Base-by-base conservation (phyloP, 30 jellyfish, hydroid and myxozoan species). In the Aurelia aurita complex sp. Pacific region DNA sequence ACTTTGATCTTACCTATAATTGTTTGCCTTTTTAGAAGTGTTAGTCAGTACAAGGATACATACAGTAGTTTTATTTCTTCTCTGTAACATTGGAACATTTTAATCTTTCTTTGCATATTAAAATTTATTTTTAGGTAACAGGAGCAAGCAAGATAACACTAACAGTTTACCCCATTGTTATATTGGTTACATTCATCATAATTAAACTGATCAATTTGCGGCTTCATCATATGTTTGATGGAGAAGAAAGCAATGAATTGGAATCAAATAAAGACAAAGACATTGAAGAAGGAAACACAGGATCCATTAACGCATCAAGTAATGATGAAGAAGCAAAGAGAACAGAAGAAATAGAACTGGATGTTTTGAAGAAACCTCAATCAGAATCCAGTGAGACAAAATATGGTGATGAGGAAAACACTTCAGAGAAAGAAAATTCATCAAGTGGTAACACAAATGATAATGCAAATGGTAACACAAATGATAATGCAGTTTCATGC, bases 171-270 rank as follows among this genome's bases (percentile, higher is more conserved):
- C 92, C 97, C n/a, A 23, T 81, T 46, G 54, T 82, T 7, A 87
- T 87, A 46, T 76, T 83, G 35, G 40, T 83, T 1, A 70, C 90
- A 29, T 92, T 92, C 74, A 10, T 64, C 42, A 67, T 82, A 7
- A 76, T 83, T 23, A 92, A 92, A 67, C 12, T 88, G 18, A 80
- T 85, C 36, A 92, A 92, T 64, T 16, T 87, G 52, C 81, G 90
- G 65, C 90, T 92, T n/a, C 98, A 92, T 79, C 63, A 32, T 33
- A 74, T 92, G 92, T 92, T 92, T 92, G 98, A 92, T 80, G 96
- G 96, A 2, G 98, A 88, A 74, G 98, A 92, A 38, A 87, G 83
- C 10, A 77, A 86, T 64, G 96, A 87, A 81, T 32, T 66, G 40
- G 89, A 75, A 18, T 86, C 57, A 54, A 76, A 64, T 51, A 80